phyloP scores from a whole-genome alignment of 1,140 invertebrate genomes.

The Argopecten irradians region DNA sequence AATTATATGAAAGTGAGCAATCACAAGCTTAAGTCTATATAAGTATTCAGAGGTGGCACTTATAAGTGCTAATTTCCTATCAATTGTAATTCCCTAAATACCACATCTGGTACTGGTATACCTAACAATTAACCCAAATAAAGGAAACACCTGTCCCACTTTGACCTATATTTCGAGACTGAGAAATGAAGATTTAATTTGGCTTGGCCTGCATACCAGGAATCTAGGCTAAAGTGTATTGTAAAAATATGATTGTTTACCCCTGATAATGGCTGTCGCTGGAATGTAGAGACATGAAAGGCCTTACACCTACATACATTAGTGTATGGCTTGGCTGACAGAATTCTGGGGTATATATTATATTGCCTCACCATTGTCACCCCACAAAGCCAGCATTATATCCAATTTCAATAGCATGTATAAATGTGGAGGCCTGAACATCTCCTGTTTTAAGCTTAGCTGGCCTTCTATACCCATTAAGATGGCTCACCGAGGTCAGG shows the following conservation, averaged over 20 bases:
- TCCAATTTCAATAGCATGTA: conserved; percentile 16
- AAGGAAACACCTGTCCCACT: not conserved
- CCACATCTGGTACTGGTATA: too few species aligned
- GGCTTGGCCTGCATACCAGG: not conserved
- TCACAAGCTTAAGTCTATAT: too few species aligned
- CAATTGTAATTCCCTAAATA: too few species aligned
- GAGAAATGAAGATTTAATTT: not conserved
- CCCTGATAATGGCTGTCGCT: not conserved
- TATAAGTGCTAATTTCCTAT: too few species aligned
- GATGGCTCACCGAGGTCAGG: not conserved
- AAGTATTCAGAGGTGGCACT: too few species aligned
- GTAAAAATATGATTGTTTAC: conserved; percentile 4
- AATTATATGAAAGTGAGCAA: too few species aligned
- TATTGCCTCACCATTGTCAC: not conserved
- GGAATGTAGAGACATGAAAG: conserved; percentile 9
- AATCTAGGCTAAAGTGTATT: conserved; percentile 16
- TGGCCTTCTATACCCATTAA: not conserved
- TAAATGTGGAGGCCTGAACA: not conserved
- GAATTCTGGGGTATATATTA: not conserved
- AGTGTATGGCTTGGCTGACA: not conserved
- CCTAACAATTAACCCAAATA: too few species aligned
- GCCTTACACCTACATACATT: not conserved
- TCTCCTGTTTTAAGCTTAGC: conserved; percentile 17
- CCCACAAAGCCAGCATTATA: not conserved
- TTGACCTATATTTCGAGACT: not conserved